Percentiles rank a stretch among this genome's conserved stretches.
Conservation (phyloP, 64 coral and sea anemone species). For the Actinia tenebrosa region DNA sequence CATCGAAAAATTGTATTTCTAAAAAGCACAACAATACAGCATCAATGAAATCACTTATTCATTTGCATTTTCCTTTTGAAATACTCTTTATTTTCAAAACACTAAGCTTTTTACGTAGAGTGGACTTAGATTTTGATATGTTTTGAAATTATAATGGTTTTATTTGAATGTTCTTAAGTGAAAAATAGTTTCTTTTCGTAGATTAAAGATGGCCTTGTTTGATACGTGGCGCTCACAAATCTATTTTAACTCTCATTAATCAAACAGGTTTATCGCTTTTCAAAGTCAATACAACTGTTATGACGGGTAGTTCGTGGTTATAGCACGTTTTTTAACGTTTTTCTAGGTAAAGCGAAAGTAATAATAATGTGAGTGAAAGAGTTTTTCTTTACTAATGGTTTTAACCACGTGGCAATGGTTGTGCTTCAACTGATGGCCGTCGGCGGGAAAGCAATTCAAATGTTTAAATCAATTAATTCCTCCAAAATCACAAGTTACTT, state of each 20-base stretch:
- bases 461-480: conserved; percentile 4
- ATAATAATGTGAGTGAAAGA: neutral
- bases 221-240: neutral
- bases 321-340: neutral
- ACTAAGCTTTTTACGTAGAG: neutral
- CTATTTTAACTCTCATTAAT: conserved; percentile 1
- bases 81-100: neutral
- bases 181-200: neutral
- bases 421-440: neutral
- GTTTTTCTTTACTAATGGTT: neutral
- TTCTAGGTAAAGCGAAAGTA: neutral
- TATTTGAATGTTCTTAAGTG: neutral
- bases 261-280: neutral
- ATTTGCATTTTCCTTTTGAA: neutral
- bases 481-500: neutral
- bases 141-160: neutral
- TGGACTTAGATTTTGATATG: neutral
- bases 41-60: neutral
- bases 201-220: neutral
- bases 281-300: neutral
- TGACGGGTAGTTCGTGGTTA: neutral
- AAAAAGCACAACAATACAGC: conserved; percentile 8
- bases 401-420: neutral
- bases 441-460: neutral
- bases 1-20: neutral